Evolutionary conservation across 1,140 invertebrate species (phyloP), one percentile per base, ranked within the genome.

Genomic region (Magallana gigas): DNA sequence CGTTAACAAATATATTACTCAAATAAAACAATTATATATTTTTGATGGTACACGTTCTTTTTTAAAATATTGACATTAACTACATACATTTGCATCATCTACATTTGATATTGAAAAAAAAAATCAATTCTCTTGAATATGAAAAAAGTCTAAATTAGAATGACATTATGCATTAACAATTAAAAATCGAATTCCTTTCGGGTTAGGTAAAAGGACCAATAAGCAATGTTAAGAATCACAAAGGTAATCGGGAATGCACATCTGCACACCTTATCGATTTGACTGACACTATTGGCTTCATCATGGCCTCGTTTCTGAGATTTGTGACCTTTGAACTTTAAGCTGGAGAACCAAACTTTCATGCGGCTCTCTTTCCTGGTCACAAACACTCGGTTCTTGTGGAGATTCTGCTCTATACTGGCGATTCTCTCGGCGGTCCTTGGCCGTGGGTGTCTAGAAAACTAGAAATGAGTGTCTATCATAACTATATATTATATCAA

Each of bases 191-290:
- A 48, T 48, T 48, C 36, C 36, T 58, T 57, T 83, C 57, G n/a
- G 16, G 57, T 88, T 9, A 89, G 16, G 81, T 71, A 89, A 58
- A 89, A 84, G 56, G 48, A 68, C 88, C 95, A 96, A 88, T 96
- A 96, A 23, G 94, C 90, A 16, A 95, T 88, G 90, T 95, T 96
- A n/a, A 96, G 90, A 18, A 95, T 89, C 36, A 94, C 90, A 91
- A 96, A 96, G 0, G 92, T 91, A 4, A 95, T 83, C 0, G 96
- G 96, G 91, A 96, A 96, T 16, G 95, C 87, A 59, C 95, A 91
- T 16, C 96, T 89, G 11, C 95, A 92, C n/a, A 94, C 94, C 58
- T 95, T 95, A 90, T 96, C 96, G 56, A 96, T 95, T 92, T 95
- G 93, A 84, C 94, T 95, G 59, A 94, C 92, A 86, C 93, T 94